These are phyloP conservation scores for Paratilapia polleni DNA, from an alignment of 2,113 vertebrate species.

Conservation along the genomic window DNA sequence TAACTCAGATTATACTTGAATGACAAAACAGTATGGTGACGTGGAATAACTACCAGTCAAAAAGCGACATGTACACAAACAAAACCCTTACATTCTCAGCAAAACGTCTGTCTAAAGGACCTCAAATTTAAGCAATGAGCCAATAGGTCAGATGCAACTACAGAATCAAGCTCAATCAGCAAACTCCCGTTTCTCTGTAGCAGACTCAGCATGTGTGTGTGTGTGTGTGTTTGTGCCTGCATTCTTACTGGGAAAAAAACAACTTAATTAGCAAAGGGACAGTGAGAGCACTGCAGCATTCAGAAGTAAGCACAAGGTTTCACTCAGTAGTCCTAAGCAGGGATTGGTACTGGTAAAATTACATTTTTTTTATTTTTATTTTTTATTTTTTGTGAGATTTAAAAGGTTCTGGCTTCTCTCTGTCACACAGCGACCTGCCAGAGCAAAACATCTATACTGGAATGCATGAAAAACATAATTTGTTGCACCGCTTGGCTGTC, in stretches of 20 bases:
- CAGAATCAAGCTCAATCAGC: background rate
- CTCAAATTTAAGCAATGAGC: background rate
- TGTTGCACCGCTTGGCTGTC: background rate
- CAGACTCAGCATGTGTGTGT: background rate
- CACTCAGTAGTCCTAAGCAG: background rate
- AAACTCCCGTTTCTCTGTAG: background rate
- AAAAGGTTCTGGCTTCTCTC: background rate
- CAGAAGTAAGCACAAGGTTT: background rate
- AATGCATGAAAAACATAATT: background rate
- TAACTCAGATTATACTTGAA: background rate
- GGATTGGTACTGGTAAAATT: background rate
- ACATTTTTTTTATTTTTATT: background rate
- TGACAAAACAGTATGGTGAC: background rate
- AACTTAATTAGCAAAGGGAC: background rate
- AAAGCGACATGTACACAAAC: too few species aligned
- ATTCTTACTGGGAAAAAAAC: background rate
- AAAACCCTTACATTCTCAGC: too few species aligned
- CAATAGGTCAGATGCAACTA: background rate
- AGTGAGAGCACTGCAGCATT: background rate
- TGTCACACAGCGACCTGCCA: background rate
- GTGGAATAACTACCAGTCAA: too few species aligned
- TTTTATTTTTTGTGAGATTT: background rate
- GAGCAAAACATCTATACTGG: conserved; percentile 4
- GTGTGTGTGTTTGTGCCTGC: background rate
- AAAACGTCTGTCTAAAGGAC: background rate